Evolutionary conservation across 2,797 vertebrate genomes (phyloP).

Genomic region (Sitta carolinensis): DNA sequence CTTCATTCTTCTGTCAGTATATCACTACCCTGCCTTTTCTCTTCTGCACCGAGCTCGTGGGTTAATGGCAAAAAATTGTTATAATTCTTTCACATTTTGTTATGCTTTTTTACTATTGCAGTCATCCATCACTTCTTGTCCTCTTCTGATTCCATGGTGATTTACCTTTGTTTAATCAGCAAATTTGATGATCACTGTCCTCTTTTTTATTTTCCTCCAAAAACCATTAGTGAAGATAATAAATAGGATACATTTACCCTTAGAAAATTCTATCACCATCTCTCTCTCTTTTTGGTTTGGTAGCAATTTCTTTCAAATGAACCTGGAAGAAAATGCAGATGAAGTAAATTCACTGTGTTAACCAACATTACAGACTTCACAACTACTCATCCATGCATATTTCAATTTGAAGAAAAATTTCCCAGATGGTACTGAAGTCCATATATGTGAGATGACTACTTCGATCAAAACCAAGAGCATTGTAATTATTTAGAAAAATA

Average conservation of each 20-base stretch:
- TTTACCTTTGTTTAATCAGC: neutral
- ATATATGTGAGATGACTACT: neutral
- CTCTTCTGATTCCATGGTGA: neutral
- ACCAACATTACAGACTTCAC: neutral
- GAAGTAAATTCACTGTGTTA: neutral
- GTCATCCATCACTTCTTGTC: neutral
- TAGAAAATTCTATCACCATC: neutral
- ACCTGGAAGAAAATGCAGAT: neutral
- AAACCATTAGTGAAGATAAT: neutral
- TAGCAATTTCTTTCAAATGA: neutral
- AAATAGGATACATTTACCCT: neutral
- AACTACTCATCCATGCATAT: neutral
- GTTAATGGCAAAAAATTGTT: neutral
- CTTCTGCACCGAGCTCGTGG: neutral
- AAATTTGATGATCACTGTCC: neutral
- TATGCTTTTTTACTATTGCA: neutral
- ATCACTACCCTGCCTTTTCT: neutral
- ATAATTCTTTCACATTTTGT: neutral
- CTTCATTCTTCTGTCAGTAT: neutral
- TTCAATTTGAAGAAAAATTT: neutral
- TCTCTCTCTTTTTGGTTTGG: neutral
- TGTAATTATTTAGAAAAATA: neutral
- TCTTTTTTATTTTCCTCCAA: neutral
- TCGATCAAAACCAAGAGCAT: neutral
- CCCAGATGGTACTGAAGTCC: neutral